phyloP scores from a whole-genome alignment of 2,797 vertebrate genomes.

The Hippocampus kuda region DNA sequence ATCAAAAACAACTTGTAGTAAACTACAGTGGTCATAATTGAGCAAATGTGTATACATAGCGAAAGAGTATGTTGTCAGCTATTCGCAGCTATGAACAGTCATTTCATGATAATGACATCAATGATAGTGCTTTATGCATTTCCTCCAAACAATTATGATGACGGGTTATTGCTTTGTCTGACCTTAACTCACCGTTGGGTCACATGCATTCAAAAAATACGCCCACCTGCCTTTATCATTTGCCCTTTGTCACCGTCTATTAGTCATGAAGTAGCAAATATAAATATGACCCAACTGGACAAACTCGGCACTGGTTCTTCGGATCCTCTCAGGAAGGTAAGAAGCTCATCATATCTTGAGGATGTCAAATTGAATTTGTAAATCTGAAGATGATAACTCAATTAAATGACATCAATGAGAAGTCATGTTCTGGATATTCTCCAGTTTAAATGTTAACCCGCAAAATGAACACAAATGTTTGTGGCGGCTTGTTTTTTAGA shows the following conservation, averaged over 20 bases:
- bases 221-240: constrained; percentile 47
- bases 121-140: background rate
- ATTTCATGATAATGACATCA: too few relatives aligned
- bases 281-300: constrained; percentile 41
- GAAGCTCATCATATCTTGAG: constrained; percentile 6
- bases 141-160: background rate
- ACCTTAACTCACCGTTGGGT: background rate
- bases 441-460: background rate
- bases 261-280: constrained; percentile 52
- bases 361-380: background rate
- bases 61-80: too few relatives aligned
- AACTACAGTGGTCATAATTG: too few relatives aligned
- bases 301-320: constrained; percentile 11
- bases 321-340: constrained; percentile 45
- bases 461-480: background rate
- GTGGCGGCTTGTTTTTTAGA: background rate
- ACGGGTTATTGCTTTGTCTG: background rate
- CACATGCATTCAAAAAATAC: background rate
- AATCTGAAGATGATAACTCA: background rate
- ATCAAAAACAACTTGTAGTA: too few relatives aligned
- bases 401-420: background rate
- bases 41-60: too few relatives aligned
- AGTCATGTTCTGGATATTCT: background rate
- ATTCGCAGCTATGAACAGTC: too few relatives aligned
- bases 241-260: constrained; percentile 64